A percentile compares a stretch with the other conserved stretches of the same genome.
Evolutionary conservation across 2,113 vertebrate genomes (phyloP).

Genomic region (Oxyura jamaicensis): DNA sequence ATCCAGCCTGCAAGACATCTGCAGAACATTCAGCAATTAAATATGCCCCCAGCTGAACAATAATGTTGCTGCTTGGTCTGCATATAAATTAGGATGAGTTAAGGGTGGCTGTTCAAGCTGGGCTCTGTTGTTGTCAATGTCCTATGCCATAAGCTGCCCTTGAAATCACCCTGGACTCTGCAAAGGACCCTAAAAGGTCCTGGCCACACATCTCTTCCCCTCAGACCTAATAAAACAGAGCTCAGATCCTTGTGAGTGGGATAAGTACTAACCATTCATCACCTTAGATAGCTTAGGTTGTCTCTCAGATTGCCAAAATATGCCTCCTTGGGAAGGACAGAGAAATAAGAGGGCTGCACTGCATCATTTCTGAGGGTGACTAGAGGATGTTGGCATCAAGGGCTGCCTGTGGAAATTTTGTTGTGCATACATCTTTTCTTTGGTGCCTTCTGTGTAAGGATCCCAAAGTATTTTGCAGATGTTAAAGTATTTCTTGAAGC

Average conservation of each 20-base stretch:
- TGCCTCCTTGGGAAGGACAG: background rate
- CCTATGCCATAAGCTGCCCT: constrained; percentile 5
- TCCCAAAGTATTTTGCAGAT: background rate
- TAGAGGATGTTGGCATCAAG: background rate
- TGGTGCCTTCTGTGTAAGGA: background rate
- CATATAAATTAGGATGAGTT: constrained; percentile 69
- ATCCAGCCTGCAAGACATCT: constrained; percentile 71
- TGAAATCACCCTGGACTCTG: background rate
- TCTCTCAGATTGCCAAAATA: background rate
- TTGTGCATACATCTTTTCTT: background rate
- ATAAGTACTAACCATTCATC: background rate
- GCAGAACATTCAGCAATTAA: constrained; percentile 76
- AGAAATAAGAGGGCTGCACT: background rate
- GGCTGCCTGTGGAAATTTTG: background rate
- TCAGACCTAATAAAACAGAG: background rate
- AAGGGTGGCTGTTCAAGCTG: constrained; percentile 42
- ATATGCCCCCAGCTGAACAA: constrained; percentile 74
- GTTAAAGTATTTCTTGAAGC: background rate
- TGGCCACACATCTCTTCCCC: background rate
- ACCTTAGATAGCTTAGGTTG: background rate
- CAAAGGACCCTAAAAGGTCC: background rate
- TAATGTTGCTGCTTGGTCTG: constrained; percentile 68
- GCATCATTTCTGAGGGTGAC: background rate
- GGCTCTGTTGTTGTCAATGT: constrained; percentile 52
- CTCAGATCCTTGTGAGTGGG: background rate